phyloP scores from a whole-genome alignment of 2,113 vertebrate species.

The Apodemus sylvaticus region DNA sequence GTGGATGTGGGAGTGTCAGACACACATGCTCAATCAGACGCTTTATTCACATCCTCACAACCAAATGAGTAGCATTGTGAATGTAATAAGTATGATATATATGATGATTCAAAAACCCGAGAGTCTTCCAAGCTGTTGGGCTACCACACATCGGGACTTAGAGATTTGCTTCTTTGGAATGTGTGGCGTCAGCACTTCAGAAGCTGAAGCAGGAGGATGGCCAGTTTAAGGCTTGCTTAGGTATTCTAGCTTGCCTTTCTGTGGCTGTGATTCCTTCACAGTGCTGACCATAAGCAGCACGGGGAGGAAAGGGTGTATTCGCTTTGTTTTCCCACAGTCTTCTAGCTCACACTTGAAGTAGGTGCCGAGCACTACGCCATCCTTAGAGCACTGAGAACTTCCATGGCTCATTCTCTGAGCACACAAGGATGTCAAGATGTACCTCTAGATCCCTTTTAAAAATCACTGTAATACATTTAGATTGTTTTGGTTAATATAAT shows the following conservation, averaged over 20 bases:
- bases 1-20: too few species aligned
- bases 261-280: background rate
- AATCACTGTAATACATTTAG: background rate
- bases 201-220: background rate
- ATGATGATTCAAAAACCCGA: background rate
- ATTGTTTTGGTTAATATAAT: background rate
- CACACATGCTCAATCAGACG: background rate
- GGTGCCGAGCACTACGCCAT: background rate
- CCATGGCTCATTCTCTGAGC: background rate
- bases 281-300: background rate
- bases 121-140: background rate
- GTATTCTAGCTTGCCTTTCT: background rate
- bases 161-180: background rate
- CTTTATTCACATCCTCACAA: background rate
- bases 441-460: background rate
- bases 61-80: background rate
- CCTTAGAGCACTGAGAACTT: background rate
- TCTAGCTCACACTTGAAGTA: background rate
- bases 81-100: background rate
- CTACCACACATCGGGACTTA: too few species aligned
- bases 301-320: background rate
- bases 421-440: background rate
- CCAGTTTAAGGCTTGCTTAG: background rate
- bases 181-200: background rate
- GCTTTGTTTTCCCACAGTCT: background rate